A percentile compares a stretch with the other conserved stretches of the same genome.
phyloP scores from a whole-genome alignment of 2,888 invertebrate species.

The Synanthedon andrenaeformis region DNA sequence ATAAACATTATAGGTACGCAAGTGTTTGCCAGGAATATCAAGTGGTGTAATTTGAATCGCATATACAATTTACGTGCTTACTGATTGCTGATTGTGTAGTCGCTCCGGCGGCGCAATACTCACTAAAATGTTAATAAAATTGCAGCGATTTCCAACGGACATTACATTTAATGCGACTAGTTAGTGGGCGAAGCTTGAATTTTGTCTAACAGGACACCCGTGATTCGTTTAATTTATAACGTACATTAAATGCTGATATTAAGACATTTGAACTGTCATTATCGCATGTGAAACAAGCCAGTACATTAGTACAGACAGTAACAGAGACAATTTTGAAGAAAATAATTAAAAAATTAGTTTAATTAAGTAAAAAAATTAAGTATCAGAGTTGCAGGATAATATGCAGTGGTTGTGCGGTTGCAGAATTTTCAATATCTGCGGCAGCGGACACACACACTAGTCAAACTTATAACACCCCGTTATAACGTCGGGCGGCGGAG shows the following conservation, averaged over 20 bases:
- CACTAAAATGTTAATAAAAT: constrained; percentile 54
- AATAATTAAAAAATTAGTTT: no score
- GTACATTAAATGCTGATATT: constrained; percentile 34
- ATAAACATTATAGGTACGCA: not conserved
- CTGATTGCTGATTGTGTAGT: constrained; percentile 40
- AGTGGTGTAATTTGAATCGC: not conserved
- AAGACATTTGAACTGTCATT: constrained; percentile 39
- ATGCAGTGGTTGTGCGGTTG: no score
- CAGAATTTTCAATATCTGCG: no score
- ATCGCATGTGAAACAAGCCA: constrained; percentile 24
- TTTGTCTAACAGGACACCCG: constrained; percentile 33
- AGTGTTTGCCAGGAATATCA: not conserved
- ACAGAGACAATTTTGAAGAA: no score
- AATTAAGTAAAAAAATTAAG: no score
- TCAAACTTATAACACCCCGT: no score
- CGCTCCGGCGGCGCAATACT: constrained; percentile 13
- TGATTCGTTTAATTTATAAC: constrained; percentile 37
- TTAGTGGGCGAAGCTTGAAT: constrained; percentile 18
- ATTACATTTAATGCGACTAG: constrained; percentile 34
- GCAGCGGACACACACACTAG: no score
- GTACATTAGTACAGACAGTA: no score
- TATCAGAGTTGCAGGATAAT: no score
- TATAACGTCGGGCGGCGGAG: no score
- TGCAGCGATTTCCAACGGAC: constrained; percentile 33
- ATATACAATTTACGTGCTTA: constrained; percentile 31